Conservation (phyloP, 2,113 vertebrate genomes). For the Sphaerodactylus townsendi region DNA sequence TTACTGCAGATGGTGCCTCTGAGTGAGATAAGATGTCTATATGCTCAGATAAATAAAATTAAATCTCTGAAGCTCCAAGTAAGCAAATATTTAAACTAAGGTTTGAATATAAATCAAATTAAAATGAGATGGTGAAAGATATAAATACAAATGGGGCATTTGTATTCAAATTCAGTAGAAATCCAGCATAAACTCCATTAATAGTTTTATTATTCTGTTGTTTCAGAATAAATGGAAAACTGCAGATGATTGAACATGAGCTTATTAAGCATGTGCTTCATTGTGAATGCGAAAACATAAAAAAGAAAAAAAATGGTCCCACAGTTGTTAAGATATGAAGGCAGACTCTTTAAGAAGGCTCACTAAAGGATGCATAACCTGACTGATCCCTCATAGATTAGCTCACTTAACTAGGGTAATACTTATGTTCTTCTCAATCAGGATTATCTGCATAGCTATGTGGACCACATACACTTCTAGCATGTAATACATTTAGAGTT, state of each 20-base stretch:
- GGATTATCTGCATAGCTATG: not conserved
- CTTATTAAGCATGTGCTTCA: constrained; percentile 7
- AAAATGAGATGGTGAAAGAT: constrained; percentile 9
- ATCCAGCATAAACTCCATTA: constrained; percentile 25
- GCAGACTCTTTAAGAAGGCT: not conserved
- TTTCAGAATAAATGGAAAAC: constrained; percentile 32
- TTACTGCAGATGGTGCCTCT: not conserved
- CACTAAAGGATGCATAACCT: not conserved
- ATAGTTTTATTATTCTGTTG: constrained; percentile 20
- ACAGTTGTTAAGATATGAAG: not conserved
- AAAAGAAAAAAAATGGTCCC: not conserved
- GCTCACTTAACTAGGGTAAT: not conserved
- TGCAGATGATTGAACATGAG: constrained; percentile 21
- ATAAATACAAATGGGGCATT: too few species aligned
- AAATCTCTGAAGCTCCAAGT: not conserved
- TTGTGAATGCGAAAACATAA: not conserved
- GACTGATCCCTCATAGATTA: not conserved
- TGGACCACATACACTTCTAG: not conserved
- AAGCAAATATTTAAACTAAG: not conserved
- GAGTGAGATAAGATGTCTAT: not conserved
- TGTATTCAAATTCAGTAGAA: not conserved
- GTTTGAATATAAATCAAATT: constrained; percentile 12
- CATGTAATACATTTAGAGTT: too few species aligned
- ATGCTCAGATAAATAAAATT: not conserved
- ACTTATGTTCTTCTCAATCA: not conserved